Base-by-base conservation (phyloP, 2,888 invertebrate genomes). In the Ernsta delagoae region DNA sequence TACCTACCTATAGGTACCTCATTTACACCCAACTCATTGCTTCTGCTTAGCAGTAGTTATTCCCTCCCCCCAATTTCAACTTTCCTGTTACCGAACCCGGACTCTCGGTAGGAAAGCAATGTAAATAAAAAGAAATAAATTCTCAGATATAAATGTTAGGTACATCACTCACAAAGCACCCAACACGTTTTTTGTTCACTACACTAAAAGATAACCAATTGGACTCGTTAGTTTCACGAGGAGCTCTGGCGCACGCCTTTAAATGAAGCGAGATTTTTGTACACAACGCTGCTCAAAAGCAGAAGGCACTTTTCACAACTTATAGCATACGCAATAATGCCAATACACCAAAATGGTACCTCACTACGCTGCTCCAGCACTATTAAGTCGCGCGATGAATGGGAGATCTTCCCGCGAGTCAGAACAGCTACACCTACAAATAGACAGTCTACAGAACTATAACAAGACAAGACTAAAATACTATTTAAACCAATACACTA, bases 91-190 rank as follows among this genome's bases (percentile, higher is more conserved):
- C 93, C 91, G 90, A 87, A 81, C 78, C 91, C 89, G 92, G 91
- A 87, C 82, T 89, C 91, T 90, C 87, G 83, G 83, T 90, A 89
- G 92, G 87, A 89, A 88, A 89, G 86, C 75, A 74, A 80, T 87
- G 84, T 83, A 72, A 76, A 82, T 79, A 84, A 76, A 79, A 83
- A 78, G 86, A 83, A 88, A 90, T 90, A 88, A 89, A 90, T 85
- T 87, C 81, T 88, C 91, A 92, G 91, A 92, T 91, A 89, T 92
- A 91, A 91, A 90, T 88, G 89, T 85, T 87, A 89, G 89, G 85
- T 80, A 92, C 92, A 92, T 93, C 92, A 93, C 93, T 87, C 90
- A 92, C 92, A 86, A 80, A 87, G 93, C 93, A 93, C 93, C 80
- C 70, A 79, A 90, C 92, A 92, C 90, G 80, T 80, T 84, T 80